Evolutionary conservation across 2,888 invertebrate species (phyloP), one percentile per base, ranked within the genome.

Genomic region (Pegoplata infirma): DNA sequence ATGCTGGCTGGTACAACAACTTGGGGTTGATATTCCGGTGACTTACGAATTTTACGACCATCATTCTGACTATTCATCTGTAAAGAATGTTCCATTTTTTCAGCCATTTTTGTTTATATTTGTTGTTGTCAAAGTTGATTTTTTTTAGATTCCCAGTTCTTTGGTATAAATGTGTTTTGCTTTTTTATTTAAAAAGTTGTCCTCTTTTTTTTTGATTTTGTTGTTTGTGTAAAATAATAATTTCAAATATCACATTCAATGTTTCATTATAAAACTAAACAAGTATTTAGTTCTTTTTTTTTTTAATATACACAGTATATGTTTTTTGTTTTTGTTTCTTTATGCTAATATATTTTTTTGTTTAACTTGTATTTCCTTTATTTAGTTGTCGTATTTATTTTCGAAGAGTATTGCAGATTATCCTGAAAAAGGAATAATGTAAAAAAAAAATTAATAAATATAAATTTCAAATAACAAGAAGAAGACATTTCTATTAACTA

Each of bases 1-100:
- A 93, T 92, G 82, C 93, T 91, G 74, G 85, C 87, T 16, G 89
- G 87, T 69, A 87, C 74, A 59, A 84, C 76, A 46, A 82, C 80
- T 28, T 81, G 82, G n/a, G 85, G 83, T 80, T 89, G 89, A 83
- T 84, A 86, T 59, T 89, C 89, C 36, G 89, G 88, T 12, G 89
- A 88, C 82, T 88, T 89, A 44, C 86, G 86, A 81, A 87, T 81
- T 81, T 87, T 88, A 32, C 86, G 85, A 51, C 83, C 83, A 81
- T 86, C 86, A 49, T 85, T 86, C 74, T 85, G 86, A 79, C 84
- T 84, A 73, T 82, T 81, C 81, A 83, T 83, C 72, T 76, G 72
- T 59, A 84, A 83, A 46, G 83, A 80, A 81, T 87, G 87, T 81
- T 88, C 89, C 40, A 88, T 82, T 84, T 90, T 87, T 69, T 89